Percentiles rank a stretch among this genome's conserved stretches.
phyloP scores from a whole-genome alignment of 1,140 invertebrate species.

The Drosophila sulfurigaster region DNA sequence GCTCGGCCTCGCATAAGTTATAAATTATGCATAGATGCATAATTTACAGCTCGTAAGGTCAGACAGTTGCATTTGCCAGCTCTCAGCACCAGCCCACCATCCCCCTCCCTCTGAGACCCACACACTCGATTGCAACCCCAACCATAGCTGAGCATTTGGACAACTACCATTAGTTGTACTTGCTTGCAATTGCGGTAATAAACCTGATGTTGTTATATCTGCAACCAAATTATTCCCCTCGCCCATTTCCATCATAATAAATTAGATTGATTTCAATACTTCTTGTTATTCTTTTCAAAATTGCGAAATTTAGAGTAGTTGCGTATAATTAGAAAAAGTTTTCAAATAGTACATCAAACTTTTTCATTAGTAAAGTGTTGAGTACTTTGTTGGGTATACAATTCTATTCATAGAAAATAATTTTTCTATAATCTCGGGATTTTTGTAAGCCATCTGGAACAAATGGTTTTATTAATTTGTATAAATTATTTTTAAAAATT shows the following conservation, averaged over 20 bases:
- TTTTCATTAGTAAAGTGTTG: too few species aligned
- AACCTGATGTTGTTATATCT: constrained; percentile 35
- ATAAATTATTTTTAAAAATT: too few species aligned
- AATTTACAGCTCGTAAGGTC: constrained; percentile 78
- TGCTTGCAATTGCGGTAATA: constrained; percentile 52
- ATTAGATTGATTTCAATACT: constrained; percentile 7
- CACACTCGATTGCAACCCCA: background rate
- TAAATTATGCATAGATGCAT: constrained; percentile 81
- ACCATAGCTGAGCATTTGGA: background rate
- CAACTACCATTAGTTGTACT: constrained; percentile 31
- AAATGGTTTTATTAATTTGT: too few species aligned
- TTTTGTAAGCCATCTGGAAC: too few species aligned
- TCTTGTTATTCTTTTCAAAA: constrained; percentile 1
- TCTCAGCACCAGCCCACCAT: constrained; percentile 27
- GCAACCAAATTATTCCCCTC: constrained; percentile 4
- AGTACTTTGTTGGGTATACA: too few species aligned
- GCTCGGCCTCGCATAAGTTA: constrained; percentile 71
- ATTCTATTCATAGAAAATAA: too few species aligned
- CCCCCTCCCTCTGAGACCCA: background rate
- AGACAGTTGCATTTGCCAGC: constrained; percentile 79
- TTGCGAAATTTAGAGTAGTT: background rate
- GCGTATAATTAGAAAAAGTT: background rate
- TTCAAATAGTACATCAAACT: background rate
- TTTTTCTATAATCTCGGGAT: too few species aligned
- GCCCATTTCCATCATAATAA: background rate